These are phyloP conservation scores for Limnephilus marmoratus DNA, from an alignment of 2,888 invertebrate genomes.

Conservation along the genomic window DNA sequence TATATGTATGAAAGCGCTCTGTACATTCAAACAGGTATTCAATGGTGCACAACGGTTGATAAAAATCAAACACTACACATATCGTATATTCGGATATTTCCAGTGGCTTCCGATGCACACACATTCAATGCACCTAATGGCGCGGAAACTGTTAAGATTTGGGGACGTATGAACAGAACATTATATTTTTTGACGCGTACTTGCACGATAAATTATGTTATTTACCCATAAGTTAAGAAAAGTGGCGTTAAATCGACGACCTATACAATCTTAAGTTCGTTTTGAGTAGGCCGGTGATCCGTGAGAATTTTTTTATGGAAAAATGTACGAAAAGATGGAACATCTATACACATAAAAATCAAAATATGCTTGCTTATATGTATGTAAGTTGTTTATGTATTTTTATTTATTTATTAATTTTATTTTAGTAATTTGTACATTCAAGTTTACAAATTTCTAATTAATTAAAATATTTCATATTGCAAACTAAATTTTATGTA, in stretches of 20 bases:
- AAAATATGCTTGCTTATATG: too few relatives aligned
- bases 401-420: too few relatives aligned
- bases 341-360: too few relatives aligned
- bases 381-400: too few relatives aligned
- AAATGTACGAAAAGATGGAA: background rate
- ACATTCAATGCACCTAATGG: background rate
- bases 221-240: background rate
- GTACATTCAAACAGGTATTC: background rate
- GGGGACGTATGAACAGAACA: background rate
- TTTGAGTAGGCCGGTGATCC: background rate
- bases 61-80: conserved; percentile 2
- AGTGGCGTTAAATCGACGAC: background rate
- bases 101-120: conserved; percentile 6
- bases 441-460: too few relatives aligned
- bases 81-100: background rate
- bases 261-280: background rate
- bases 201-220: background rate
- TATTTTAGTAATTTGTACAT: too few relatives aligned
- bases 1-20: background rate
- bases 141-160: background rate
- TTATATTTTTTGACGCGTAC: background rate
- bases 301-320: background rate
- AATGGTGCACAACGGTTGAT: background rate
- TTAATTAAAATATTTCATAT: too few relatives aligned
- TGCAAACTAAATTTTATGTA: too few relatives aligned